A percentile compares a stretch with the other conserved stretches of the same genome.
These are phyloP conservation scores for Zosterops borbonicus DNA, from an alignment of 2,113 vertebrate species.

Conservation along the genomic window DNA sequence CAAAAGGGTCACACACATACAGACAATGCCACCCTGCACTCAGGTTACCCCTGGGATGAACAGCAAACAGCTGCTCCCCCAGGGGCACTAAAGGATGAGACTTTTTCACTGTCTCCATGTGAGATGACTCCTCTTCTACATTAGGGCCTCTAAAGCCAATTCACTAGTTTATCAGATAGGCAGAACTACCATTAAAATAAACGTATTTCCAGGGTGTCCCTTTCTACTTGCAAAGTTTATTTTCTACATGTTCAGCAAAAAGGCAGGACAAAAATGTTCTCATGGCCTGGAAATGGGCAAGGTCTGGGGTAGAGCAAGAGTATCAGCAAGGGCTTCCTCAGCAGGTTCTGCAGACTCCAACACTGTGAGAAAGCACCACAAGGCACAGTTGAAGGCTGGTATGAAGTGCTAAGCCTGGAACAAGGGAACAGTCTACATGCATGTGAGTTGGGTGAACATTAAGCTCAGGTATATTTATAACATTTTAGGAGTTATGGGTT, in stretches of 20 bases:
- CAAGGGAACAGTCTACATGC: background rate
- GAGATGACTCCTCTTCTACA: background rate
- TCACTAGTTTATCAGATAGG: background rate
- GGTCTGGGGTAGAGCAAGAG: background rate
- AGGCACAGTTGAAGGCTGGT: background rate
- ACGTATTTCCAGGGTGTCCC: background rate
- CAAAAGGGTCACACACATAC: background rate
- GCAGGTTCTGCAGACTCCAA: background rate
- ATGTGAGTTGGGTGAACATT: background rate
- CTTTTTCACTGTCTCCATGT: background rate
- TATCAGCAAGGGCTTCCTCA: background rate
- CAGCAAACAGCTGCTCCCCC: background rate
- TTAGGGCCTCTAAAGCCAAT: background rate
- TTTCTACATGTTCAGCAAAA: background rate
- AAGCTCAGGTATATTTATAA: background rate
- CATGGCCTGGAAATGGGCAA: background rate
- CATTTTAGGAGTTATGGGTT: background rate
- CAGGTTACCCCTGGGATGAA: background rate
- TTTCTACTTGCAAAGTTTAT: background rate
- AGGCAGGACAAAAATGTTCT: background rate
- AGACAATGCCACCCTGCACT: background rate
- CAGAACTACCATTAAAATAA: background rate
- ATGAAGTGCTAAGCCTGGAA: background rate
- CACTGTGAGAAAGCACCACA: background rate
- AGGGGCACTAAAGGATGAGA: background rate